Conservation (phyloP, 2,113 vertebrate genomes). For the Ahaetulla prasina region DNA sequence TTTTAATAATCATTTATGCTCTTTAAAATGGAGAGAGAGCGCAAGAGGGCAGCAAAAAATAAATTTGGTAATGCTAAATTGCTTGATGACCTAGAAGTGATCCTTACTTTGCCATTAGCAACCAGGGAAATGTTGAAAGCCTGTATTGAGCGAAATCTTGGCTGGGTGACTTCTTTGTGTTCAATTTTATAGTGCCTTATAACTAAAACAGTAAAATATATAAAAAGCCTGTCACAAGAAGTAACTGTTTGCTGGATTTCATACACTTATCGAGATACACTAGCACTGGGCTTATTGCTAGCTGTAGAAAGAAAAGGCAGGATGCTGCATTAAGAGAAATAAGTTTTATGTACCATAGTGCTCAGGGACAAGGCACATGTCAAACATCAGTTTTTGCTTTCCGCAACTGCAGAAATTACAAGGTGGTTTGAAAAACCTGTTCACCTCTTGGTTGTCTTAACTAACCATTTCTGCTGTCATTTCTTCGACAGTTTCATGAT, state of each 20-base stretch:
- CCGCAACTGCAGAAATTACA: rapidly evolving
- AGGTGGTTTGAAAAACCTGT: not conserved
- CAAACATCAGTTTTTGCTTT: not conserved
- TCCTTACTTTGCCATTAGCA: not conserved
- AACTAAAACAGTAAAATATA: not conserved
- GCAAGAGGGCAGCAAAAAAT: not conserved
- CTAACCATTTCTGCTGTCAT: not conserved
- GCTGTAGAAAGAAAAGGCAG: not conserved
- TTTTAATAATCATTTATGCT: not conserved
- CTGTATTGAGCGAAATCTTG: not conserved
- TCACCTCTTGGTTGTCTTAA: not conserved
- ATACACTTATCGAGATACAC: not conserved
- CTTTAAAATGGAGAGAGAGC: not conserved
- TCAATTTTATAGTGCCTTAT: not conserved
- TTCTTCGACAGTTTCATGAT: not conserved
- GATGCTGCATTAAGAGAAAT: not conserved
- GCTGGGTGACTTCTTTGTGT: too few relatives aligned
- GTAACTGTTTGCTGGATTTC: not conserved
- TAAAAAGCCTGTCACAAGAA: not conserved
- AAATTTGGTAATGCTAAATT: not conserved
- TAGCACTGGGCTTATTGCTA: not conserved
- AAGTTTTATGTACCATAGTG: not conserved
- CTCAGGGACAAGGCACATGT: not conserved
- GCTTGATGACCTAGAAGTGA: not conserved
- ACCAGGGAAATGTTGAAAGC: not conserved